Evolutionary conservation across 2,888 invertebrate species (phyloP).

Genomic region (Melolontha melolontha): DNA sequence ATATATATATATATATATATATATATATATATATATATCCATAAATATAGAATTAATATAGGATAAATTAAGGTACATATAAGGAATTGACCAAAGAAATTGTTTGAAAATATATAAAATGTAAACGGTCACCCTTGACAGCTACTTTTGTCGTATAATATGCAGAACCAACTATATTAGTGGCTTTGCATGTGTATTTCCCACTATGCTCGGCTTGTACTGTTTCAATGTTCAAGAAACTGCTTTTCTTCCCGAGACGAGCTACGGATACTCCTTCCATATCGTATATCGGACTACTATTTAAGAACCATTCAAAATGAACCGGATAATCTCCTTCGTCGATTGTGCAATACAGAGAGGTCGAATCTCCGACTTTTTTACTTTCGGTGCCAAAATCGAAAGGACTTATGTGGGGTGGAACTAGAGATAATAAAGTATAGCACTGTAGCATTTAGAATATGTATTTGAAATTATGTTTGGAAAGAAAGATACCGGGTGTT

Average conservation of each 20-base stretch:
- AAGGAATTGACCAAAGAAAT: neutral
- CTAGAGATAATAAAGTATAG: slow-evolving; percentile 60
- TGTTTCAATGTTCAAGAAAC: slow-evolving; percentile 77
- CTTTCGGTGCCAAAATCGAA: slow-evolving; percentile 76
- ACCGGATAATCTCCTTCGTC: slow-evolving; percentile 84
- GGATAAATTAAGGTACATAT: slow-evolving; percentile 2
- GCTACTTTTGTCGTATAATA: slow-evolving; percentile 58
- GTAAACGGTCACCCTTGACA: slow-evolving; percentile 50
- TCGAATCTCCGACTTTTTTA: slow-evolving; percentile 79
- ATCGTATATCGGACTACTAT: slow-evolving; percentile 69
- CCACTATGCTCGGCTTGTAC: slow-evolving; percentile 79
- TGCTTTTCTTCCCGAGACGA: slow-evolving; percentile 71
- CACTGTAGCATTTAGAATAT: no score
- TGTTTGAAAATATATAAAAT: slow-evolving; percentile 23
- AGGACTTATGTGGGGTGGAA: slow-evolving; percentile 77
- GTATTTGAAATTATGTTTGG: no score
- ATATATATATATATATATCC: no score
- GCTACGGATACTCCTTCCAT: slow-evolving; percentile 70
- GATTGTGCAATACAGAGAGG: slow-evolving; percentile 77
- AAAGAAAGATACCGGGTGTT: no score
- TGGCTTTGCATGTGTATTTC: slow-evolving; percentile 77
- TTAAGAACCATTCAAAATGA: slow-evolving; percentile 75
- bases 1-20: no score
- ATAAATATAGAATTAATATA: no score
- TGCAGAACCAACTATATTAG: slow-evolving; percentile 75